phyloP scores from a whole-genome alignment of 1,140 invertebrate species.

The Platorchestia sp. region DNA sequence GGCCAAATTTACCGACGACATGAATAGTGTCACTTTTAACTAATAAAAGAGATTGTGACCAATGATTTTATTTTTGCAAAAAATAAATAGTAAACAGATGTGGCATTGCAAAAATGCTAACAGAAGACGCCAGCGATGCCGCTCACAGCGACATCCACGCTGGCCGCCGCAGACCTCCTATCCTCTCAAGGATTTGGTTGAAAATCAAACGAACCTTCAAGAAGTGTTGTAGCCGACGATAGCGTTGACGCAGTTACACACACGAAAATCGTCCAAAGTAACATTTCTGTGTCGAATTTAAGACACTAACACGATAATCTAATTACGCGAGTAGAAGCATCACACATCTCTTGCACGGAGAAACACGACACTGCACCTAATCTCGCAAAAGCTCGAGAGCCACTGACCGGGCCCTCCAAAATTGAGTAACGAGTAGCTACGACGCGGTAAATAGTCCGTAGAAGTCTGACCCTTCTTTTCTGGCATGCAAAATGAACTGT shows the following conservation, averaged over 20 bases:
- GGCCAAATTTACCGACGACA: not conserved
- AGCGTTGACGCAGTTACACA: not conserved
- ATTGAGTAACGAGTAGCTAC: not conserved
- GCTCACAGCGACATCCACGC: constrained; percentile 1
- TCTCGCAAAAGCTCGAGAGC: not conserved
- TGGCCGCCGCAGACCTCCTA: not conserved
- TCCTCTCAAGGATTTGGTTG: constrained; percentile 11
- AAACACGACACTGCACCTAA: not conserved
- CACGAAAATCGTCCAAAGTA: not conserved
- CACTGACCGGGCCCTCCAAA: not conserved
- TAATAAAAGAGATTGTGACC: not conserved
- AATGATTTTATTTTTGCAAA: not conserved
- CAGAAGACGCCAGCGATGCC: constrained; percentile 25
- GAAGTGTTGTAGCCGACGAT: not conserved
- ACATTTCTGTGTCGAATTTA: not conserved
- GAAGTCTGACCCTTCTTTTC: not conserved
- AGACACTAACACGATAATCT: constrained; percentile 17
- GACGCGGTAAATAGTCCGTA: not conserved
- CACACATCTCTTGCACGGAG: constrained; percentile 3
- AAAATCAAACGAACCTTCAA: constrained; percentile 27
- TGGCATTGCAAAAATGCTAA: constrained; percentile 16
- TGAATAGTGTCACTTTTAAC: not conserved
- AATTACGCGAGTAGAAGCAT: not conserved
- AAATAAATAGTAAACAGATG: not conserved
- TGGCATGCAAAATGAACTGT: not conserved